These are phyloP conservation scores for human DNA, from an alignment of 2,113 vertebrate genomes.

Conservation along the genomic window DNA sequence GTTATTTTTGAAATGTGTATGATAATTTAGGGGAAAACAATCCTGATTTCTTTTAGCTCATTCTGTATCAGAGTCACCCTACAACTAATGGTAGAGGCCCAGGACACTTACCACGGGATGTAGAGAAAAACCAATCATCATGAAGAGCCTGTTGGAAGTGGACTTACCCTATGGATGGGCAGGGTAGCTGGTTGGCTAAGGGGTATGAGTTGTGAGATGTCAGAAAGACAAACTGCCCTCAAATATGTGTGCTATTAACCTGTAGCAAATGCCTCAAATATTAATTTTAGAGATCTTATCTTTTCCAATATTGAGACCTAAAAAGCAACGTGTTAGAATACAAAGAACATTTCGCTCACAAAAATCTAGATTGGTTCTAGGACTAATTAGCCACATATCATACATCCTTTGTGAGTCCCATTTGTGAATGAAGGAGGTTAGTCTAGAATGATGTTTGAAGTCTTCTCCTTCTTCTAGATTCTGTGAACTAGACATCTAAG, in stretches of 20 bases:
- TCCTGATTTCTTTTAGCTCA: constrained; percentile 32
- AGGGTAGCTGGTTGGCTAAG: background rate
- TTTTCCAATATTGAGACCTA: background rate
- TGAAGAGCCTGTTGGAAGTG: background rate
- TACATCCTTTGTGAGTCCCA: background rate
- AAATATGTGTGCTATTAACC: background rate
- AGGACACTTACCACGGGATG: background rate
- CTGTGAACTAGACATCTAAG: background rate
- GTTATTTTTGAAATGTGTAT: constrained; percentile 44
- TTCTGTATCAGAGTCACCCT: background rate
- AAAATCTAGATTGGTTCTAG: background rate
- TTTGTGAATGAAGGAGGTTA: background rate
- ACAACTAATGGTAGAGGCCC: background rate
- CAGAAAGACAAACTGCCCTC: background rate
- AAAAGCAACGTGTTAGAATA: background rate
- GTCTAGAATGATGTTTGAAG: background rate
- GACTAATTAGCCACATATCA: background rate
- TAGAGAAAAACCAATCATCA: background rate
- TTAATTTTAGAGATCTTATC: background rate
- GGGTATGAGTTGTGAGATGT: background rate
- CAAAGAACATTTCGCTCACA: background rate
- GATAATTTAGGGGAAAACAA: background rate
- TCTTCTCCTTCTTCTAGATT: constrained; percentile 1
- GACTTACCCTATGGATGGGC: background rate
- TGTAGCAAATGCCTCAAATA: background rate